Evolutionary conservation across 2,113 vertebrate species (phyloP).

Genomic region (Podarcis cretensis): DNA sequence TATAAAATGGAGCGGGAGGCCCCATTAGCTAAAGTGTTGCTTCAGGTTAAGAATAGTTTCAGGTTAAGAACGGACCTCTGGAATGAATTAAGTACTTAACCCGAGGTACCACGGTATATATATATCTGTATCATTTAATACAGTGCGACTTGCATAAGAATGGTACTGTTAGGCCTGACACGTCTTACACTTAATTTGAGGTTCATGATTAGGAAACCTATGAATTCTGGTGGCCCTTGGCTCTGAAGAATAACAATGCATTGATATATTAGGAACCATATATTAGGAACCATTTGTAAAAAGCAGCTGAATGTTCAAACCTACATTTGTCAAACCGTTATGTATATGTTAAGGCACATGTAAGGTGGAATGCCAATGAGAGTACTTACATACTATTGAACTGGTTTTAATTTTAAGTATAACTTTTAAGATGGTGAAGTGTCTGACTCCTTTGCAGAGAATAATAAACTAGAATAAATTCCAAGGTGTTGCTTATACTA

Average conservation of each 20-base stretch:
- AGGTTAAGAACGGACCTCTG: no score
- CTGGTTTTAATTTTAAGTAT: not conserved
- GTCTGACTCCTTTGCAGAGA: slow-evolving; percentile 14
- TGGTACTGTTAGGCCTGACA: not conserved
- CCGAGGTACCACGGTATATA: no score
- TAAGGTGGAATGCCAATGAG: not conserved
- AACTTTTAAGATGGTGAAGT: slow-evolving; percentile 7
- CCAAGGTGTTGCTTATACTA: slow-evolving; percentile 36
- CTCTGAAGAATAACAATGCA: no score
- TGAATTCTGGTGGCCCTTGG: no score
- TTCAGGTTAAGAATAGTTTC: no score
- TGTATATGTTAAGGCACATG: not conserved
- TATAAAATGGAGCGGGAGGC: no score
- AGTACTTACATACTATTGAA: not conserved
- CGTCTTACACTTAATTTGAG: not conserved
- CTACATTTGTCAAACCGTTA: slow-evolving; percentile 2
- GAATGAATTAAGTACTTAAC: no score
- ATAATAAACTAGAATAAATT: slow-evolving; percentile 41
- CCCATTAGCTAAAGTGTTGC: no score
- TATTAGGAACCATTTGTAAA: not conserved
- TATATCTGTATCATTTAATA: not conserved
- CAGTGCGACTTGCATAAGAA: not conserved
- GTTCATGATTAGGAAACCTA: not conserved
- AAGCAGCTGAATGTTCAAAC: not conserved
- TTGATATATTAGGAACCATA: no score